Base-by-base conservation (phyloP, 2,113 vertebrate genomes). In the Channa argus region DNA sequence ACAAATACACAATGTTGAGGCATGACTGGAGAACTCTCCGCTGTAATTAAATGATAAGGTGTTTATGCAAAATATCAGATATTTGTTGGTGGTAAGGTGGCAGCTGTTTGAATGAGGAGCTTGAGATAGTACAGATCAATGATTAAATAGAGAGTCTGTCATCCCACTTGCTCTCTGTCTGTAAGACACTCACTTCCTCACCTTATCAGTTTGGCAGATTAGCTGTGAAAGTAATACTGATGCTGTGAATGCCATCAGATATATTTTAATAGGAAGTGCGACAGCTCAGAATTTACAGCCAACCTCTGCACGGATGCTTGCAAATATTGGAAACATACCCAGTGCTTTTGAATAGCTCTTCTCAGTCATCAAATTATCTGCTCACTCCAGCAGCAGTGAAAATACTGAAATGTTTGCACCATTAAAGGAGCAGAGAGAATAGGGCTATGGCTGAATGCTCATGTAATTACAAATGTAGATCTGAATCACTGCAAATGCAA, bases 21-120 rank as follows among this genome's bases (percentile, higher is more conserved):
- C 82, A 15, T 71, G 79, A 92, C 84, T 87, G 63, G 59, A 86
- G 66, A 85, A 85, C 80, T 82, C 83, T 80, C 72, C 71, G 67
- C 85, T 89, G 69, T 90, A 90, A 92, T 92, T 91, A 92, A 88
- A 92, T 86, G 87, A 89, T 89, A 89, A 86, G 84, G 80, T 88
- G 88, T 86, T 91, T 90, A 84, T 89, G 88, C 86, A 91, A 89
- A 92, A 89, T 78, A 85, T 83, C 84, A 2, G 87, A 91, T 87
- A 87, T 85, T 62, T 84, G 82, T 84, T 85, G 80, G 71, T 49
- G 62, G 82, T 71, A 74, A 51, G 39, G 78, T 47, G 11, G 70
- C 85, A 70, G 86, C 67, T 77, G 59, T 79, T 79, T 86, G 83
- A 90, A 87, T 87, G 77, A 84, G 60, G 63, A 69, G 63, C 60